Base-by-base conservation (phyloP, 2,797 vertebrate species). In the Neosilurus mollespiculum region DNA sequence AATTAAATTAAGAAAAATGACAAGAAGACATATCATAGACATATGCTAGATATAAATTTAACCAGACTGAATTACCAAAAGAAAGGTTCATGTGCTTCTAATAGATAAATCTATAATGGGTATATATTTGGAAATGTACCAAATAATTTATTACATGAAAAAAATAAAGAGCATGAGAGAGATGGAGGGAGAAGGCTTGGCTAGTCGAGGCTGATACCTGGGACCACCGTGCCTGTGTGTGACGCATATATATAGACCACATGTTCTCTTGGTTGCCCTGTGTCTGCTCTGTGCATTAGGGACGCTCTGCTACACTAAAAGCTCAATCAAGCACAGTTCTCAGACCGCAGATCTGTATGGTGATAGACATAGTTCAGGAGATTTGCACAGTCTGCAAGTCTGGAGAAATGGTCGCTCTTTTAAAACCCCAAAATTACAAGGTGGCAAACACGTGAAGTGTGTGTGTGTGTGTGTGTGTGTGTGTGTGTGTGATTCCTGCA, bases 221-320 rank as follows among this genome's bases (percentile, higher is more conserved):
- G 90, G 93, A 93, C 93, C 93, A 93, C 93, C 92, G 18, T 92
- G 92, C 87, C 91, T 89, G 91, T 89, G 89, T 91, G 89, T 88
- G 87, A 91, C 87, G 90, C 88, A 86, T 84, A 56, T 87, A 83
- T 87, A 84, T 82, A 86, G 76, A 88, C 84, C 88, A 89, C 88
- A 87, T 89, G 89, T 88, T 89, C 86, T 83, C 83, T 82, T 84
- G 79, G 86, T 88, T 89, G 89, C 91, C 75, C 54, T 84, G 83
- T 71, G 91, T 91, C 91, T 92, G 89, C 87, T 89, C 88, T 89
- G 88, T 89, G 64, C 90, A 89, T 91, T 90, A 91, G 86, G 59
- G 83, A 87, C 83, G 87, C 85, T 77, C 43, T 84, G 86, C 88
- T 88, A 87, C 87, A 84, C 90, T 87, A 84, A 86, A 83, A 88